Percentiles rank a stretch among this genome's conserved stretches.
Evolutionary conservation across 35 echinoderm and acorn worm genomes (phyloP).

Genomic region (Lytechinus pictus): DNA sequence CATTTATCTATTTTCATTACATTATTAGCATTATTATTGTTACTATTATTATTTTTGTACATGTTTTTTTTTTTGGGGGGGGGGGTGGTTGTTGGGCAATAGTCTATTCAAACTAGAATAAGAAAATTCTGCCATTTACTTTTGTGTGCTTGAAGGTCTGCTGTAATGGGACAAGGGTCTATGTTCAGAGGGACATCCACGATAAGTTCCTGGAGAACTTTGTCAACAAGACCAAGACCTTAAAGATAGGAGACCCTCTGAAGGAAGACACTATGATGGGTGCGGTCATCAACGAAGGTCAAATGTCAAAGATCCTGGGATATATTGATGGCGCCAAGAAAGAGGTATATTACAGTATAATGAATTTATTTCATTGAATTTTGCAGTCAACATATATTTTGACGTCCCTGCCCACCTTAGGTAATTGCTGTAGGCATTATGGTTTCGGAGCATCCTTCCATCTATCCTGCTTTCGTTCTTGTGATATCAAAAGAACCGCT

Average conservation of each 20-base stretch:
- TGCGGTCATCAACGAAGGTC: constrained; percentile 75
- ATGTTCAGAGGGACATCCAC: constrained; percentile 83
- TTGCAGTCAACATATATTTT: no score
- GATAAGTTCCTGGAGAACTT: constrained; percentile 81
- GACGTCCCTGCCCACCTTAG: no score
- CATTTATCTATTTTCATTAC: no score
- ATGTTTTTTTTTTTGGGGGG: no score
- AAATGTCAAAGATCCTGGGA: constrained; percentile 79
- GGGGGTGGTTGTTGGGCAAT: no score
- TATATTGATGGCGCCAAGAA: constrained; percentile 91
- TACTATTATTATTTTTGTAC: no score
- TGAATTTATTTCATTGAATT: no score
- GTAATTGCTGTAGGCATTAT: no score
- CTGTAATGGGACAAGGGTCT: constrained; percentile 92
- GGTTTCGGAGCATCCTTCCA: no score
- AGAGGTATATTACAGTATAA: constrained; percentile 51
- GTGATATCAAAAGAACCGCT: no score
- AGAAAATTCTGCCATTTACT: background rate
- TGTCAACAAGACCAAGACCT: constrained; percentile 62
- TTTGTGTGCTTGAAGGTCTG: constrained; percentile 64
- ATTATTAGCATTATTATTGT: no score
- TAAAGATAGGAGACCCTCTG: constrained; percentile 87
- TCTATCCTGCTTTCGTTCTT: no score
- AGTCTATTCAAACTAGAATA: background rate
- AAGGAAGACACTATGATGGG: constrained; percentile 89